Conservation (phyloP, 2,113 vertebrate genomes). For the Megalops atlanticus region DNA sequence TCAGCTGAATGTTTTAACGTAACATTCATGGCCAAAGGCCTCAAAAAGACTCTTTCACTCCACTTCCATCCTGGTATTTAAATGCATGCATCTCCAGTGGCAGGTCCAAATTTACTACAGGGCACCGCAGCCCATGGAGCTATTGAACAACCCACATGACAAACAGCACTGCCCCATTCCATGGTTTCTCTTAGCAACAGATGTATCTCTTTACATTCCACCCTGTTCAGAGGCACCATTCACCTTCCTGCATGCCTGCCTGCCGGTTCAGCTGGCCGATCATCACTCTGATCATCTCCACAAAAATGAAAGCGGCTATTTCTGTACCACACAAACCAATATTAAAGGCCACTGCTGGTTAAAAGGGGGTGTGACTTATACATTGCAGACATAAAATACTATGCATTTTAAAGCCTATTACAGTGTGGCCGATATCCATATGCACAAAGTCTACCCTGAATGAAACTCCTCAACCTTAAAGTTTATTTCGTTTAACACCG, state of each 20-base stretch:
- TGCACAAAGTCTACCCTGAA: too few relatives aligned
- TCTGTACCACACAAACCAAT: not conserved
- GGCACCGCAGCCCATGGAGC: not conserved
- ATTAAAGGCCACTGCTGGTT: not conserved
- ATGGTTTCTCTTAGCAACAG: not conserved
- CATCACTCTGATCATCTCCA: too few relatives aligned
- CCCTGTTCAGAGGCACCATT: too few relatives aligned
- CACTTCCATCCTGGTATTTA: not conserved
- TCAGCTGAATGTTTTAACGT: too few relatives aligned
- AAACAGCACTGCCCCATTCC: not conserved
- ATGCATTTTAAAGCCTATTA: not conserved
- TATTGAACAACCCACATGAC: not conserved
- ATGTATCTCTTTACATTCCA: too few relatives aligned
- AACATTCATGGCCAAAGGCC: too few relatives aligned
- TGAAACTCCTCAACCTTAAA: too few relatives aligned
- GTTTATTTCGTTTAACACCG: not conserved
- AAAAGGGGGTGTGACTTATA: not conserved
- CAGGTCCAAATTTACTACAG: not conserved
- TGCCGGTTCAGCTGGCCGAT: too few relatives aligned
- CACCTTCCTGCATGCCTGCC: too few relatives aligned
- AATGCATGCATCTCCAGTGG: not conserved
- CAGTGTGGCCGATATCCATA: not conserved
- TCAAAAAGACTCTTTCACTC: too few relatives aligned
- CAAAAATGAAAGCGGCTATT: not conserved
- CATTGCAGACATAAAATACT: too few relatives aligned